Conservation (phyloP, 2,797 vertebrate species). For the Trematomus bernacchii region DNA sequence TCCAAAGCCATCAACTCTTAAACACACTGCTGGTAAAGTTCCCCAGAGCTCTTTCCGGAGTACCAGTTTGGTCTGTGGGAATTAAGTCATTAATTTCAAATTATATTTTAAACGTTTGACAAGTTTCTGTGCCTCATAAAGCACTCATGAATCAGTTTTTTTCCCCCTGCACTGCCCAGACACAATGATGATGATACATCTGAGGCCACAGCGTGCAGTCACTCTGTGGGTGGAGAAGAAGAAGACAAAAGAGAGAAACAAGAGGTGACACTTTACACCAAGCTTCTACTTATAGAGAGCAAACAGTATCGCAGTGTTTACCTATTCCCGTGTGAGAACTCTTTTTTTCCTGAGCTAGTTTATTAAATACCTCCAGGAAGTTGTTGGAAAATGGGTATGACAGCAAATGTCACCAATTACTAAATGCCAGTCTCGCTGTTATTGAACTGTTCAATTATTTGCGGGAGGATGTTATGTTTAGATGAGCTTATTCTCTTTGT, state of each 20-base stretch:
- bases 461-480: constrained; percentile 2
- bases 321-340: constrained; percentile 23
- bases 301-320: constrained; percentile 35
- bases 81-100: too few relatives aligned
- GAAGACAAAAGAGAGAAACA: constrained; percentile 58
- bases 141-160: constrained; percentile 12
- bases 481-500: background rate
- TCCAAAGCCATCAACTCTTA: constrained; percentile 12
- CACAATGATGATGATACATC: constrained; percentile 41
- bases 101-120: constrained; percentile 30
- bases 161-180: background rate
- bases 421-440: constrained; percentile 10
- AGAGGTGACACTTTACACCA: constrained; percentile 55
- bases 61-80: background rate
- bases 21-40: background rate
- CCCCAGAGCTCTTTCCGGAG: background rate
- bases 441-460: constrained; percentile 15
- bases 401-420: constrained; percentile 32
- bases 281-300: constrained; percentile 48
- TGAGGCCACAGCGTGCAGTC: constrained; percentile 32
- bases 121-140: constrained; percentile 31
- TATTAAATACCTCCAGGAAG: constrained; percentile 31
- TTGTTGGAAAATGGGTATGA: constrained; percentile 15
- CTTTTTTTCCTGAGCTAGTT: constrained; percentile 14
- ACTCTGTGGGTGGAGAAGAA: constrained; percentile 55